Conservation (phyloP, 1,140 invertebrate species). For the Scaptomyza pallida region DNA sequence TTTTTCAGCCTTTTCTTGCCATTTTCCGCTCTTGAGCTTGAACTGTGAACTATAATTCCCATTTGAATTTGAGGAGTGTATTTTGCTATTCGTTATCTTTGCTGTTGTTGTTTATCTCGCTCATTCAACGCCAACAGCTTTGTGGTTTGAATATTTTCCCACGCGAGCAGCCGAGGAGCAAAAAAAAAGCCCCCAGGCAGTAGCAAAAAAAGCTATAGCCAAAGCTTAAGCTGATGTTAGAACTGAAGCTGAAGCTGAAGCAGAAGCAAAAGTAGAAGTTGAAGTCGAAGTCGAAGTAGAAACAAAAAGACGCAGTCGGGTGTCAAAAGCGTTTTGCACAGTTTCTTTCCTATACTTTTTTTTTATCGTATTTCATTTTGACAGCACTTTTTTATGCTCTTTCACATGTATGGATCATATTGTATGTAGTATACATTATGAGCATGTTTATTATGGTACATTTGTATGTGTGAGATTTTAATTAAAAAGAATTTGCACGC, state of each 20-base stretch:
- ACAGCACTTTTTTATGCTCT: constrained; percentile 17
- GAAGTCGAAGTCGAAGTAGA: neutral
- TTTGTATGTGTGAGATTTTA: constrained; percentile 26
- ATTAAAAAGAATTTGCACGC: constrained; percentile 62
- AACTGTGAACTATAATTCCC: no score
- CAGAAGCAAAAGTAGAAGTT: constrained; percentile 1
- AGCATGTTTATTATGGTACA: neutral
- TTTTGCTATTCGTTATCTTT: constrained; percentile 9
- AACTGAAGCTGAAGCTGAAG: neutral
- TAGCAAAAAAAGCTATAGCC: constrained; percentile 5
- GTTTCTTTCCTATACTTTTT: constrained; percentile 2
- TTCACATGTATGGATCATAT: neutral
- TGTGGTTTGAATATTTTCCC: constrained; percentile 65
- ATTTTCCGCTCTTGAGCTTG: neutral
- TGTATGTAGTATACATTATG: neutral
- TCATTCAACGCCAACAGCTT: constrained; percentile 59
- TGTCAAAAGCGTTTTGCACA: constrained; percentile 50
- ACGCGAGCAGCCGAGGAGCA: constrained; percentile 44
- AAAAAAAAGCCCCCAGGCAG: constrained; percentile 14
- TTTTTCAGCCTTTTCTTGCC: neutral
- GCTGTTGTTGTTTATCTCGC: constrained; percentile 49
- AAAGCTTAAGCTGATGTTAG: constrained; percentile 12
- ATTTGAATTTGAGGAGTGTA: constrained; percentile 1
- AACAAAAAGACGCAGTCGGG: constrained; percentile 40
- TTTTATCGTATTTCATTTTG: constrained; percentile 69